Percentiles rank a stretch among this genome's conserved stretches.
Evolutionary conservation across 2,113 vertebrate species (phyloP).

Genomic region (Odobenus rosmarus): DNA sequence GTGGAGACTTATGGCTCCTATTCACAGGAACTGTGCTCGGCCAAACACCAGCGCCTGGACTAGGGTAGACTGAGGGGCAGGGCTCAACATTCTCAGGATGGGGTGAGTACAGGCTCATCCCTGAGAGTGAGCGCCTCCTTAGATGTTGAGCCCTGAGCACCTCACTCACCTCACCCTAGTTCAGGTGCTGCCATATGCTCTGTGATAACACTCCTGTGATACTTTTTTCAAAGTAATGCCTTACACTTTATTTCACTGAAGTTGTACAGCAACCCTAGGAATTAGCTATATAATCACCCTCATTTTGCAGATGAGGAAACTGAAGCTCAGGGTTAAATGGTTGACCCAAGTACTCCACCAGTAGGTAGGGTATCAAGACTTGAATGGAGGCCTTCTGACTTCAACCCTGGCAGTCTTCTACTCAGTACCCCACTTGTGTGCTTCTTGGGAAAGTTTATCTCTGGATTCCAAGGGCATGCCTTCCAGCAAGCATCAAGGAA

Average conservation of each 20-base stretch:
- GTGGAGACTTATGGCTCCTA: background rate
- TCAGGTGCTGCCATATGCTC: background rate
- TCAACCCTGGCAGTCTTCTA: background rate
- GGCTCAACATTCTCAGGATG: background rate
- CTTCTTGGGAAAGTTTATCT: background rate
- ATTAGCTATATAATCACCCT: background rate
- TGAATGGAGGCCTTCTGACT: background rate
- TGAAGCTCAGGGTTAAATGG: background rate
- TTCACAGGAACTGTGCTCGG: background rate
- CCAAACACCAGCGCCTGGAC: background rate
- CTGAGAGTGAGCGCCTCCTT: background rate
- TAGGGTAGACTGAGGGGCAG: background rate
- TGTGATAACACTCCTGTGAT: background rate
- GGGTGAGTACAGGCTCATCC: background rate
- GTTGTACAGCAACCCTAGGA: background rate
- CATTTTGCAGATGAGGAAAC: background rate
- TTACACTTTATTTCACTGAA: background rate
- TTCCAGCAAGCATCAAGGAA: background rate
- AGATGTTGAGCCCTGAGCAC: background rate
- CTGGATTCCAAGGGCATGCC: background rate
- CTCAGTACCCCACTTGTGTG: background rate
- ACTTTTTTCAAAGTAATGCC: background rate
- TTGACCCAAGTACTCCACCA: background rate
- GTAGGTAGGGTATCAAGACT: background rate
- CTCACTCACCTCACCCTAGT: background rate